Base-by-base conservation (phyloP, 2,797 vertebrate species). In the Spea hammondii region DNA sequence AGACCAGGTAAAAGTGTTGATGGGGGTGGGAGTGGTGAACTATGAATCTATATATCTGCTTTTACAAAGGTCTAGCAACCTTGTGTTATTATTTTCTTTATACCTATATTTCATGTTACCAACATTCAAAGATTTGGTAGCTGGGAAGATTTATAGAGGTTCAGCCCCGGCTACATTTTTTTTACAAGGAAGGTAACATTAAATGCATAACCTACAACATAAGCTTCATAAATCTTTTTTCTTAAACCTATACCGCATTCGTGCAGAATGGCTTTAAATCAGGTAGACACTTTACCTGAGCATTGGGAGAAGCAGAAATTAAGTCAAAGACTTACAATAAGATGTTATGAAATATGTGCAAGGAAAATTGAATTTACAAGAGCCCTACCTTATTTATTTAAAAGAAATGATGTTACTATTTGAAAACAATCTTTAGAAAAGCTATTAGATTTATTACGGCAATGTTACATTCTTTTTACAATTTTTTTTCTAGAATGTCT, bases 71-170 rank as follows among this genome's bases (percentile, higher is more conserved):
- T 13, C 47, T 9, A 50, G 13, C 49, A 62, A 73, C 3, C 54
- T 71, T 46, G 46, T 71, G 55, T 70, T 70, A 70, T 71, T 57
- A 68, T 68, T 57, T 57, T 71, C 11, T 11, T 71, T 71, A 57
- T 71, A 54, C 45, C 44, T 72, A 60, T 59, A 59, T 47, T 46
- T 60, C 45, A 59, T 47, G 13, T 47, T 72, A 46, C 53, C 44
- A 47, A 44, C 54, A 47, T 45, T 8, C 45, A 59, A 59, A 59
- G 65, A 68, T 48, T 4, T n/a, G 12, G n/a, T 68, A 14, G 46
- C 12, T 6, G 10, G 46, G 6, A 7, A 48, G 65, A 68, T 68
- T 49, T 68, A 68, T 14, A 0, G 46, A 11, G 53, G 32, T 13
- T 69, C 67, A 51, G 5, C 6, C n/a, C 14, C 8, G 7, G 48